These are phyloP conservation scores for Caenorhabditis virilis DNA, from an alignment of 2,888 invertebrate species.

Conservation along the genomic window DNA sequence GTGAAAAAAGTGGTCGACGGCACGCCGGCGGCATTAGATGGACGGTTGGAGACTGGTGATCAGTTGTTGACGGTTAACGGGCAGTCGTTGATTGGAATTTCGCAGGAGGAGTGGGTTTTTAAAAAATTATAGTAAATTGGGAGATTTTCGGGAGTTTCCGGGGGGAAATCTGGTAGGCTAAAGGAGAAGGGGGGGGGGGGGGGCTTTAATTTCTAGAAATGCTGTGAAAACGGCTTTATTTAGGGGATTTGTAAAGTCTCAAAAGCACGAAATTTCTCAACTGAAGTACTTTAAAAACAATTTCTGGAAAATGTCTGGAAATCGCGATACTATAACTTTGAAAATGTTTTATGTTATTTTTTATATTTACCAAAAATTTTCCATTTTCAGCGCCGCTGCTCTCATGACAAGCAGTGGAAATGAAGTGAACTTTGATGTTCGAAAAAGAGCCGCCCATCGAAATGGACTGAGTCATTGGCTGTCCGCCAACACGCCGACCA, in stretches of 20 bases:
- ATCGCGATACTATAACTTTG: no score
- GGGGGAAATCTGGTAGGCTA: no score
- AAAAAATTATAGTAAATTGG: no score
- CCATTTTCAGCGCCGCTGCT: slow-evolving; percentile 84
- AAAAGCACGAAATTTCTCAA: no score
- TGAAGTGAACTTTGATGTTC: slow-evolving; percentile 90
- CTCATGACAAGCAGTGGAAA: slow-evolving; percentile 91
- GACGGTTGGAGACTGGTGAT: slow-evolving; percentile 92
- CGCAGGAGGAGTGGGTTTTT: slow-evolving; percentile 76
- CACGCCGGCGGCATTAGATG: slow-evolving; percentile 77
- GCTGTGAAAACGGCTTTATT: no score
- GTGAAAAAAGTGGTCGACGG: slow-evolving; percentile 95
- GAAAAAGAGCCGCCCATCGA: slow-evolving; percentile 94
- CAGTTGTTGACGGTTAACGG: slow-evolving; percentile 95
- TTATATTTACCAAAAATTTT: no score
- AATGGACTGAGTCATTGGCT: slow-evolving; percentile 91
- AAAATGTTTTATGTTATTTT: slow-evolving; percentile 2
- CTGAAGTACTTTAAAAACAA: no score
- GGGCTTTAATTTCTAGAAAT: no score
- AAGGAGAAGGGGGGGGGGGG: no score
- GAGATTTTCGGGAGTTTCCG: no score
- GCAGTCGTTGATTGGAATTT: slow-evolving; percentile 83
- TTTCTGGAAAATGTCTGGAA: no score
- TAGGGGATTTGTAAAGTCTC: no score
- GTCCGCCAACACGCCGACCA: slow-evolving; percentile 82